A percentile compares a stretch with the other conserved stretches of the same genome.
Evolutionary conservation across 2,888 invertebrate species (phyloP).

Genomic region (Crepidodera aurea): DNA sequence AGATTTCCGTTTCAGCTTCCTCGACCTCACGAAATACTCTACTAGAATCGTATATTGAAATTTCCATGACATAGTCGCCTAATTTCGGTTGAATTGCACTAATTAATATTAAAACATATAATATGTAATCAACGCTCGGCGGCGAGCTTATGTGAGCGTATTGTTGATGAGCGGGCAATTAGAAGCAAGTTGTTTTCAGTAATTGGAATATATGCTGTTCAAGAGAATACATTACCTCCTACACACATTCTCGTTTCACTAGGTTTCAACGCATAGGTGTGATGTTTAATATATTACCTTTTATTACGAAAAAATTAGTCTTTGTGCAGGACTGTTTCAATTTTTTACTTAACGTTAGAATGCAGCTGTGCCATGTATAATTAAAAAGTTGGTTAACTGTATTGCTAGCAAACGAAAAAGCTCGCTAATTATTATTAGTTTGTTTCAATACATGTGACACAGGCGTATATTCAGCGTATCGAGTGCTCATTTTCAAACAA

Average conservation of each 20-base stretch:
- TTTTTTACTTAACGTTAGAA: neutral
- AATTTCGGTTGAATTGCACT: constrained; percentile 26
- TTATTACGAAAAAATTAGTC: neutral
- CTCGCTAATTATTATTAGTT: no score
- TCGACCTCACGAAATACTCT: constrained; percentile 10
- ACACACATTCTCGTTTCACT: neutral
- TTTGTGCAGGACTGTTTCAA: neutral
- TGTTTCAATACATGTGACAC: no score
- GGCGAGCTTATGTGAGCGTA: constrained; percentile 28
- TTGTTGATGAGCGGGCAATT: constrained; percentile 33
- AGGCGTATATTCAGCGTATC: no score
- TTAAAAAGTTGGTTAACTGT: no score
- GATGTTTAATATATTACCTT: neutral
- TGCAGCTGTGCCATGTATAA: no score
- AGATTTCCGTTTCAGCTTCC: neutral
- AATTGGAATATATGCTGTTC: constrained; percentile 27
- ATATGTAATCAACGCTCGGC: constrained; percentile 29
- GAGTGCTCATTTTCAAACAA: no score
- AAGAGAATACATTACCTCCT: constrained; percentile 5
- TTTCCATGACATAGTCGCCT: constrained; percentile 18
- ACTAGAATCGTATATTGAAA: constrained; percentile 8
- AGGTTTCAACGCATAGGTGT: neutral
- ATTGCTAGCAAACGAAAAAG: no score
- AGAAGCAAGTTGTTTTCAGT: constrained; percentile 30
- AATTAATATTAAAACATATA: constrained; percentile 35